Percentiles rank a stretch among this genome's conserved stretches.
These are phyloP conservation scores for Malachius bipustulatus DNA, from an alignment of 2,888 invertebrate species.

Conservation along the genomic window DNA sequence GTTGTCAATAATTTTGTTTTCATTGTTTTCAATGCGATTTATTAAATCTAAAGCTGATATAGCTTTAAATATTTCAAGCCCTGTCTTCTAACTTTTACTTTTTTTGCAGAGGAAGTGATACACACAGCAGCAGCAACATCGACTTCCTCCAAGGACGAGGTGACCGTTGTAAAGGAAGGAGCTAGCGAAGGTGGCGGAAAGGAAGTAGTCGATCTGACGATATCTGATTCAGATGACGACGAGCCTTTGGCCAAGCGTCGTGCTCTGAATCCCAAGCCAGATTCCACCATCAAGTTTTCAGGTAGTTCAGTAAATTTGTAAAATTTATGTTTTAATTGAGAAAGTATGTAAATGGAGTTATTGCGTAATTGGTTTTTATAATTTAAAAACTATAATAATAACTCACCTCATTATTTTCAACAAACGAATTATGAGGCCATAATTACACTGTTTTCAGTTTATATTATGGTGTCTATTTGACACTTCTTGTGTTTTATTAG, in stretches of 20 bases:
- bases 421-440: too few relatives aligned
- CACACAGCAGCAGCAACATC: constrained; percentile 15
- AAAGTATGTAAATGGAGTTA: neutral
- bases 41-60: too few relatives aligned
- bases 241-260: constrained; percentile 52
- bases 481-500: too few relatives aligned
- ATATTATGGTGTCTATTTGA: too few relatives aligned
- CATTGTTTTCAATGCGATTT: too few relatives aligned
- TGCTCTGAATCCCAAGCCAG: constrained; percentile 38
- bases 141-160: constrained; percentile 24
- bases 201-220: constrained; percentile 53
- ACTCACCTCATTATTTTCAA: too few relatives aligned
- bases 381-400: too few relatives aligned
- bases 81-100: too few relatives aligned
- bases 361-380: constrained; percentile 5
- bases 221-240: constrained; percentile 59
- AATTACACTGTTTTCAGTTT: too few relatives aligned
- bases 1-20: too few relatives aligned
- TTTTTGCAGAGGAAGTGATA: neutral
- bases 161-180: constrained; percentile 11
- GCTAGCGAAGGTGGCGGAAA: constrained; percentile 35
- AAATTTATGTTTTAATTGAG: constrained; percentile 11
- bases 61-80: too few relatives aligned
- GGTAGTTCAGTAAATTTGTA: constrained; percentile 28
- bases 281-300: constrained; percentile 35